These are phyloP conservation scores for Pterostichus niger DNA, from an alignment of 2,888 invertebrate genomes.

Conservation along the genomic window DNA sequence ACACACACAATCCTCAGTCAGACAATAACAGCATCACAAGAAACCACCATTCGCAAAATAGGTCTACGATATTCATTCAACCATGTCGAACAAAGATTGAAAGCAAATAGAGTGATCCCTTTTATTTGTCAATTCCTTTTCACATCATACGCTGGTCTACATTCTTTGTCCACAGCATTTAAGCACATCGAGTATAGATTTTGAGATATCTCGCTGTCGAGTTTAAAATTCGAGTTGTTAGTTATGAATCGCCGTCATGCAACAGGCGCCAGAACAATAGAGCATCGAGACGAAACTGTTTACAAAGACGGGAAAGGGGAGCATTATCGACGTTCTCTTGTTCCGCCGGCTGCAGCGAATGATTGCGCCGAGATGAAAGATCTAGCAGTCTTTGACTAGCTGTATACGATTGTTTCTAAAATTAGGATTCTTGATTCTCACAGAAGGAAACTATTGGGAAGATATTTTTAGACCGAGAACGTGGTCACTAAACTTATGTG, in stretches of 20 bases:
- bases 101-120: slow-evolving; percentile 34
- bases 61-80: slow-evolving; percentile 18
- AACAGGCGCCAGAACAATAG: slow-evolving; percentile 53
- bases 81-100: slow-evolving; percentile 10
- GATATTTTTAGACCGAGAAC: background rate
- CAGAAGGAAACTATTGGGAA: background rate
- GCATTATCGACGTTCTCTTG: slow-evolving; percentile 40
- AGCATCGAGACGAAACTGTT: slow-evolving; percentile 30
- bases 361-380: slow-evolving; percentile 48
- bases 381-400: slow-evolving; percentile 7
- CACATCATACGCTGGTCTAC: slow-evolving; percentile 7
- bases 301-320: background rate
- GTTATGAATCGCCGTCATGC: slow-evolving; percentile 38
- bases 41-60: slow-evolving; percentile 7
- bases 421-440: slow-evolving; percentile 6
- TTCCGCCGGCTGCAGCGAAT: slow-evolving; percentile 17
- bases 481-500: slow-evolving; percentile 6
- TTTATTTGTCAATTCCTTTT: slow-evolving; percentile 31
- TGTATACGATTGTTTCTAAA: slow-evolving; percentile 16
- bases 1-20: no score
- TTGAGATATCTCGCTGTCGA: background rate
- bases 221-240: slow-evolving; percentile 5
- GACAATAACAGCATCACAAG: background rate
- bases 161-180: slow-evolving; percentile 16
- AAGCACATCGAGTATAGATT: background rate